Percentiles rank a stretch among this genome's conserved stretches.
Conservation (phyloP, 2,797 vertebrate genomes). For the Hydrophis major region DNA sequence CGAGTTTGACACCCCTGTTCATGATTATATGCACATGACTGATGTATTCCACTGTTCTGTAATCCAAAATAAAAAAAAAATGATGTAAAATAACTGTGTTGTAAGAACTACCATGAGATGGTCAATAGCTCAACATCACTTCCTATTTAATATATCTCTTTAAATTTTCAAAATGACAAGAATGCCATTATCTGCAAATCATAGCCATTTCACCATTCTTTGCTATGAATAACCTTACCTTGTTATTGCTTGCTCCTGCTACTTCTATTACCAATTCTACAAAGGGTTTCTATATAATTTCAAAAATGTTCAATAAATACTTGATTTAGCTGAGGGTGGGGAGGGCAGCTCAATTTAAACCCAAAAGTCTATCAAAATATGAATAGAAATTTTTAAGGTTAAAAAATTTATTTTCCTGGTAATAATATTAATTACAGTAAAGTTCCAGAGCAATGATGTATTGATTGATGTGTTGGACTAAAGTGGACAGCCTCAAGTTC, state of each 20-base stretch:
- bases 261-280: background rate
- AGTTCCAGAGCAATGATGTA: background rate
- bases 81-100: background rate
- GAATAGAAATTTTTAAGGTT: background rate
- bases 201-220: background rate
- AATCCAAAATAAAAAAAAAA: background rate
- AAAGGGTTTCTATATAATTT: background rate
- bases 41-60: background rate
- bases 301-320: background rate
- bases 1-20: too few relatives aligned
- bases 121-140: too few relatives aligned
- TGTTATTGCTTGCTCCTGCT: background rate
- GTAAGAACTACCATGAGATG: background rate
- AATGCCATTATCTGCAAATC: background rate
- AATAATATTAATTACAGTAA: background rate
- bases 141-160: background rate
- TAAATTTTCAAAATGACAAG: background rate
- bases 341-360: background rate
- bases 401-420: background rate
- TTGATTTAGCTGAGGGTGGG: background rate
- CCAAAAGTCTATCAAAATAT: background rate
- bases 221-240: background rate
- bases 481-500: background rate
- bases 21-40: background rate
- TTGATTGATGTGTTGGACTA: background rate